Evolutionary conservation across 2,113 vertebrate species (phyloP).

Genomic region (Myotis davidii): DNA sequence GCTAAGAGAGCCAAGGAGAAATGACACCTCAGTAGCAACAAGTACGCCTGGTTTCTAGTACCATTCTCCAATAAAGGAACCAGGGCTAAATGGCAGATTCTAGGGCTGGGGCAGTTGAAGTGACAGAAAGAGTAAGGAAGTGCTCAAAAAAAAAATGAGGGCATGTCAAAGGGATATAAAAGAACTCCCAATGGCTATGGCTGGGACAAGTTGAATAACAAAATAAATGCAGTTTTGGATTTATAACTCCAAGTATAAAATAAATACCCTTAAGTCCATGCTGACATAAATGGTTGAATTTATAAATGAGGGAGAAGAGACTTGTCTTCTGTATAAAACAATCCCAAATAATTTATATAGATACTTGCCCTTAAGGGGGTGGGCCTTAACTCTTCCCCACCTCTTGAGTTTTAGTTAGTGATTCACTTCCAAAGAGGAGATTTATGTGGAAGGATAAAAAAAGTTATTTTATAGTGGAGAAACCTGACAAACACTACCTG

Average conservation of each 20-base stretch:
- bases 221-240: background rate
- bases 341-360: background rate
- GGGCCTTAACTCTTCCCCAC: background rate
- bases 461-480: background rate
- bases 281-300: background rate
- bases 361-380: background rate
- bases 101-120: background rate
- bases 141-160: background rate
- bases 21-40: background rate
- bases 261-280: background rate
- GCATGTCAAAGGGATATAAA: background rate
- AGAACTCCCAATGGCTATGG: background rate
- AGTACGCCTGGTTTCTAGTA: background rate
- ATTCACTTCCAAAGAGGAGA: background rate
- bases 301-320: background rate
- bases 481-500: background rate
- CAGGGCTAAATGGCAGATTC: background rate
- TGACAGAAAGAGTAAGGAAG: background rate
- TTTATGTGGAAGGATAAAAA: background rate
- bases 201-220: background rate
- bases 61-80: background rate
- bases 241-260: constrained; percentile 7
- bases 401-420: background rate
- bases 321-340: background rate
- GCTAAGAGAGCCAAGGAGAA: background rate